Percentiles rank a stretch among this genome's conserved stretches.
Conservation (phyloP, 2,888 invertebrate species). For the Leptarthrus brevirostris region DNA sequence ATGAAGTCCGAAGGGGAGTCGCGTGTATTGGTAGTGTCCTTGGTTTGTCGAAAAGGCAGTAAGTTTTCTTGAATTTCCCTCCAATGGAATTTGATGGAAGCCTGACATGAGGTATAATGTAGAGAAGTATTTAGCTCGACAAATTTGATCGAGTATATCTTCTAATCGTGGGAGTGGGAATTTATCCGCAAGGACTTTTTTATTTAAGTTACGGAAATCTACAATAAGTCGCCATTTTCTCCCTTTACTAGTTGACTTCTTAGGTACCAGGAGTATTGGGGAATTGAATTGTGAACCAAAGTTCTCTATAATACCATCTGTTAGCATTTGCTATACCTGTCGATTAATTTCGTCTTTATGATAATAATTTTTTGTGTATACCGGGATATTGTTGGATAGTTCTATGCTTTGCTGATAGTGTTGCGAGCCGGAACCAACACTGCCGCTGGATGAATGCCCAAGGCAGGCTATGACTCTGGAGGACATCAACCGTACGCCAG, state of each 20-base stretch:
- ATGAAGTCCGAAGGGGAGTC: constrained; percentile 45
- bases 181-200: constrained; percentile 29
- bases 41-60: constrained; percentile 41
- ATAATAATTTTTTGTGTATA: too few relatives aligned
- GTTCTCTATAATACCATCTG: not conserved
- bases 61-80: constrained; percentile 13
- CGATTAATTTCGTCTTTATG: too few relatives aligned
- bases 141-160: constrained; percentile 48
- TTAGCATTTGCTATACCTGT: too few relatives aligned
- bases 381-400: too few relatives aligned
- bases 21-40: constrained; percentile 41
- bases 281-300: not conserved
- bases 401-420: too few relatives aligned
- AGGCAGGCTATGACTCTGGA: too few relatives aligned
- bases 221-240: not conserved
- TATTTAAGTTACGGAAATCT: not conserved
- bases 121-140: constrained; percentile 37
- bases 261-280: not conserved
- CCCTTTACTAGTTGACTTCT: not conserved
- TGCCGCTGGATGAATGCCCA: too few relatives aligned
- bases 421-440: too few relatives aligned
- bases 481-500: too few relatives aligned
- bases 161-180: constrained; percentile 47
- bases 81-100: constrained; percentile 44
- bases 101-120: constrained; percentile 14